These are phyloP conservation scores for Cryptoleucopteryx plumbea DNA, from an alignment of 2,113 vertebrate species.

Conservation along the genomic window DNA sequence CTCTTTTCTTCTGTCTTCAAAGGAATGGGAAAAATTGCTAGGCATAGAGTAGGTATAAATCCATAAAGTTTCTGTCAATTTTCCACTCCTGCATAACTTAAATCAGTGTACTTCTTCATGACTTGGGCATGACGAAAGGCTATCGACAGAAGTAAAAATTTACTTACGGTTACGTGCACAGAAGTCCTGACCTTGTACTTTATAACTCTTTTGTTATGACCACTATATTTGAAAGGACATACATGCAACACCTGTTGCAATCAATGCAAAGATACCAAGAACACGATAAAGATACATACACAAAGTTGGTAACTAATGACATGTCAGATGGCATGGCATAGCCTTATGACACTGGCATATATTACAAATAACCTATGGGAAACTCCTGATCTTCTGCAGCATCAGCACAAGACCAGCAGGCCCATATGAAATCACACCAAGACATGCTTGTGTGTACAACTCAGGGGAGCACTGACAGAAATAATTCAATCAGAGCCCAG, in stretches of 20 bases:
- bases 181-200: neutral
- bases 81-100: neutral
- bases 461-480: neutral
- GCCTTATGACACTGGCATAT: neutral
- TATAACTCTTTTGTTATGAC: neutral
- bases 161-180: neutral
- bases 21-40: neutral
- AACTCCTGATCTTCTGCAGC: neutral
- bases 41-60: neutral
- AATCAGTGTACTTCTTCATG: neutral
- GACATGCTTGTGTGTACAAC: neutral
- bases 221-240: neutral
- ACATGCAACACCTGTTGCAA: neutral
- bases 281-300: neutral
- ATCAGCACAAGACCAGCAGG: neutral
- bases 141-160: neutral
- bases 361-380: neutral
- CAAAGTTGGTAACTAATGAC: neutral
- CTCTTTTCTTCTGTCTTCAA: neutral
- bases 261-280: neutral
- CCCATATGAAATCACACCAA: neutral
- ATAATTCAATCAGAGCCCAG: neutral
- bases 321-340: neutral
- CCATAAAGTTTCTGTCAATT: neutral
- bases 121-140: neutral